Evolutionary conservation across 2,797 vertebrate species (phyloP).

Genomic region (Myripristis jacobus): DNA sequence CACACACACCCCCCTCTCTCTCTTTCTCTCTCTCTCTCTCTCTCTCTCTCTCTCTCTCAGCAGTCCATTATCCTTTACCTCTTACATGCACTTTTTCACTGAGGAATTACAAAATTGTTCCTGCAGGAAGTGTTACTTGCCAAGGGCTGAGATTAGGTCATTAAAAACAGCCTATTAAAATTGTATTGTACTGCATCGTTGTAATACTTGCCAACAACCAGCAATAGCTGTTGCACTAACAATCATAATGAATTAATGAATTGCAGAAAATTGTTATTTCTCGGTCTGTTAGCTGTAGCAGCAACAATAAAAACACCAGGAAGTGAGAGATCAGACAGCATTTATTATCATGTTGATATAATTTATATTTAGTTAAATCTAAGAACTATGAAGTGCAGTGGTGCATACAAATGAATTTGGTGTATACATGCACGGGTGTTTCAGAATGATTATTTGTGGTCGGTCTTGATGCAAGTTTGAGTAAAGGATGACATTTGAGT

Average conservation of each 20-base stretch:
- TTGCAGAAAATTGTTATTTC: neutral
- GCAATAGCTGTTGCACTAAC: constrained; percentile 22
- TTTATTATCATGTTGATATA: constrained; percentile 76
- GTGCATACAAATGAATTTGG: constrained; percentile 68
- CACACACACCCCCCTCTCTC: constrained; percentile 11
- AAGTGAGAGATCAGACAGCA: constrained; percentile 62
- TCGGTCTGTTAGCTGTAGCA: neutral
- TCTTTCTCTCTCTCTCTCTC: constrained; percentile 25
- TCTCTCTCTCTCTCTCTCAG: constrained; percentile 19
- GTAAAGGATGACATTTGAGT: constrained; percentile 52
- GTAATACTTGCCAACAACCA: constrained; percentile 41
- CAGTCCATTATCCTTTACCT: constrained; percentile 31
- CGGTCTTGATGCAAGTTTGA: constrained; percentile 17
- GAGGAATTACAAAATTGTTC: constrained; percentile 36
- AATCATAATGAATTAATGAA: constrained; percentile 5
- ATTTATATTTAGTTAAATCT: constrained; percentile 77
- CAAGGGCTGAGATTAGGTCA: constrained; percentile 38
- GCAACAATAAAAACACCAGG: constrained; percentile 54
- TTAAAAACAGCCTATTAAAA: constrained; percentile 50
- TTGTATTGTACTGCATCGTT: constrained; percentile 3
- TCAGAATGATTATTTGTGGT: constrained; percentile 37
- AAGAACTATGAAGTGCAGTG: constrained; percentile 65
- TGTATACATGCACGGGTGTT: constrained; percentile 77
- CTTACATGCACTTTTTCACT: constrained; percentile 24
- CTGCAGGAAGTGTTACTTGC: constrained; percentile 31